Evolutionary conservation across 2,888 invertebrate species (phyloP), one percentile per base, ranked within the genome.

Genomic region (Rhorus exstirpatorius): DNA sequence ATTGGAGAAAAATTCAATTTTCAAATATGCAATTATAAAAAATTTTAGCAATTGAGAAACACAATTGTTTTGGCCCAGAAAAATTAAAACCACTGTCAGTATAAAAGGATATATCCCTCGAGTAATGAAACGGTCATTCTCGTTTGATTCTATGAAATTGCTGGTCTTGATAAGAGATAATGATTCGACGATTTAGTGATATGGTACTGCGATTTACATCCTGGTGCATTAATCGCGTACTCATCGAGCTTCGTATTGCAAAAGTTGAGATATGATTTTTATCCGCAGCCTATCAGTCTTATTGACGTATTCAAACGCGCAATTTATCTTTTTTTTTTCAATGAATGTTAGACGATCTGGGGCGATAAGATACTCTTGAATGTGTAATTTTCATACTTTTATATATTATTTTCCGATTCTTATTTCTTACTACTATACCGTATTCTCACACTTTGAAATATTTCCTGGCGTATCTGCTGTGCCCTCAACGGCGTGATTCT

Each of bases 401-500:
- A 60, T 2, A 38, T 7, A 7, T 17, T 14, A 35, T 3, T 17
- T 31, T 14, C 24, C 14, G 49, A 31, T 53, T 44, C 67, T 70
- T 70, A 70, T 55, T 58, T 58, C 70, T n/a, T n/a, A 8, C 55
- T 70, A 70, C 41, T 70, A 49, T 72, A 72, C 72, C 72, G 61
- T 72, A 61, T 72, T 72, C 72, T 72, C 60, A 61, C 72, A 72
- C 49, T 72, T 61, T 72, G 61, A 14, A 75, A 44, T 44, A 26
- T 12, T 65, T 55, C 51, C 31, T 63, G 65, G 8, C 31, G 44
- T 6, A 72, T 61, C n/a, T 31, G 55, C n/a, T 31, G 55, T 1
- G 53, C 63, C 55, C 53, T 53, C 10, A 63, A 55, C 1, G 44
- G 53, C 4, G 21, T 44, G 21, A 65, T 65, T 19, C 65, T 49